Conservation (phyloP, 1,140 invertebrate species). For the Acyrthosiphon pisum region DNA sequence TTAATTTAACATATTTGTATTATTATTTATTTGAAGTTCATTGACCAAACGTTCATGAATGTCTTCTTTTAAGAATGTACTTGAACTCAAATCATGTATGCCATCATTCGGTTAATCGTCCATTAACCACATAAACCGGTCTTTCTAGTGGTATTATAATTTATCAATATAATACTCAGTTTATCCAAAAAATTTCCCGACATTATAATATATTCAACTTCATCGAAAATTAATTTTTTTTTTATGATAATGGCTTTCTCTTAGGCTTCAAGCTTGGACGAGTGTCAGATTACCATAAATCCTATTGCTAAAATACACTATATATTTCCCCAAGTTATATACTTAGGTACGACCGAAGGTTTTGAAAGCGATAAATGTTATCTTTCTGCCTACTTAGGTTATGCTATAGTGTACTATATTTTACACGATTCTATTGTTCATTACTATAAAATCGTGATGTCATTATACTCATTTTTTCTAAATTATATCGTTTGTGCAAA, state of each 20-base stretch:
- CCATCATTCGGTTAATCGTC: conserved; percentile 25
- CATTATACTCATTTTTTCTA: conserved; percentile 22
- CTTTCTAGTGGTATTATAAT: conserved; percentile 15
- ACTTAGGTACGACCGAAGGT: neutral
- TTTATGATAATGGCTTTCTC: conserved; percentile 44
- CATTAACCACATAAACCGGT: conserved; percentile 42
- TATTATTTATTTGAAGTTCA: neutral
- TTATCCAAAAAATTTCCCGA: conserved; percentile 14
- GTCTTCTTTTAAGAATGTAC: neutral
- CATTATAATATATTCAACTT: conserved; percentile 26
- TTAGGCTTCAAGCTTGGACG: conserved; percentile 35
- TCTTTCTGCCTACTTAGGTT: conserved; percentile 51
- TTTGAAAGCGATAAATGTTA: conserved; percentile 54
- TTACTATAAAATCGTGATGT: conserved; percentile 45
- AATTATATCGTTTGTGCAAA: conserved; percentile 41
- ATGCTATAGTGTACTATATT: conserved; percentile 27
- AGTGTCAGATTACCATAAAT: conserved; percentile 48
- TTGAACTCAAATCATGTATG: neutral
- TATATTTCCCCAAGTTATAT: neutral
- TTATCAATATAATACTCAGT: conserved; percentile 26
- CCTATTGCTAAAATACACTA: conserved; percentile 14
- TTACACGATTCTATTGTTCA: conserved; percentile 37
- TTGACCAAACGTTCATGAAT: conserved; percentile 18
- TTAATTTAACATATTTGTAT: neutral
- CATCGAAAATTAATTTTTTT: neutral